Evolutionary conservation across 2,797 vertebrate species (phyloP), one percentile per base, ranked within the genome.

Genomic region (Atherinosoma microstoma): DNA sequence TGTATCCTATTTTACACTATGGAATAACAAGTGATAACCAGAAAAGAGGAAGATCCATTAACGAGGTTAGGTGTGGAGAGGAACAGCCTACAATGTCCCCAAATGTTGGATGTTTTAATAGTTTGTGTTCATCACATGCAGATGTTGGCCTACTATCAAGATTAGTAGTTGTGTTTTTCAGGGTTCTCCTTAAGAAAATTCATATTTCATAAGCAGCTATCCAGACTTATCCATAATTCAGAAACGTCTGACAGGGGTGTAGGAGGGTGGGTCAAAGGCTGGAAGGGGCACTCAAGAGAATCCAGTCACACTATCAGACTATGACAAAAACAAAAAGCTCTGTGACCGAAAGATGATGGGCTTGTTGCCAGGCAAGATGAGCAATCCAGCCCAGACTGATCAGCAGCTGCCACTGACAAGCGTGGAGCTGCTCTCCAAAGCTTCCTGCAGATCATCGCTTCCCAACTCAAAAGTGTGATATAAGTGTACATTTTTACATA

Each of bases 201-300:
- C 75, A 94, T 92, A 91, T 94, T 94, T 94, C 51, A 94, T 93
- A 89, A 83, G 78, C 56, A 81, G 73, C 85, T 64, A 87, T 84
- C 85, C 84, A 92, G 90, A 90, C 85, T 64, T 38, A 92, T 94
- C 61, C 84, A 94, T 94, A 89, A 94, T 94, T 93, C 87, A 94
- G n/a, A 73, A 75, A 69, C 27, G 81, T 92, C 89, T 93, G 89
- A 89, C 84, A 47, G 69, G 45, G 77, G 72, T 56, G 73, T 40
- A 64, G 70, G 40, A 65, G 75, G 77, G 85, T 85, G 86, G 82
- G 60, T 82, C 83, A 64, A 18, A 20, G 72, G 80, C 82, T 70
- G 87, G 77, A 79, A 73, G 54, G 63, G 64, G 73, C 82, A 65
- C 89, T 83, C 89, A 20, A 62, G 83, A 65, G 86, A 87, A 70